Evolutionary conservation across 2,113 vertebrate genomes (phyloP), one percentile per base, ranked within the genome.

Genomic region (Neolamprologus falcicula): DNA sequence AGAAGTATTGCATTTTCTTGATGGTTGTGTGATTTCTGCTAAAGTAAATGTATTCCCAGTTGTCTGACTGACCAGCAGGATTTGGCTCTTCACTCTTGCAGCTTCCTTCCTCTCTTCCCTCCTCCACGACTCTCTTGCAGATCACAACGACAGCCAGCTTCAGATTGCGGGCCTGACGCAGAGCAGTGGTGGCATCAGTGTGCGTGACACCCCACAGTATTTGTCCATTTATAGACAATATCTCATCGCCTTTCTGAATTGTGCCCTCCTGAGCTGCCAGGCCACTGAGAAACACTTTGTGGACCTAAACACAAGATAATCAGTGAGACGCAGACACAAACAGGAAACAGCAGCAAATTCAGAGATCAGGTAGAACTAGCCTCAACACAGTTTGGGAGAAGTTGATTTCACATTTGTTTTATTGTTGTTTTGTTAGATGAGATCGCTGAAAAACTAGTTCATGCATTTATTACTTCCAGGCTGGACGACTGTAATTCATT

Each of bases 211-310:
- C 97, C 82, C 97, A 98, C 31, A 99, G 96, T 1, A 96, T 98
- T 87, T 98, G 98, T 7, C 99, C 98, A 1, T 99, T 99, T 89
- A 99, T 98, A 9, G 99, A 99, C 76, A 99, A 90, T 2, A 99
- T 97, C 93, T 98, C 97, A 1, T 98, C 97, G 63, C 98, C 98
- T 94, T 97, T 98, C 93, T 98, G 96, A 33, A 99, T 98, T 8
- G 98, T 99, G 28, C 98, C 98, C 91, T 99, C 98, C 92, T 98
- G 97, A 82, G 96, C 97, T 2, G 98, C 98, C 90, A 99, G 92
- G 14, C 99, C 98, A 0, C 93, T 96, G 33, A 97, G 96, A 90
- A 99, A 99, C 71, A 99, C 98, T 35, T 94, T 97, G 94, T 99
- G 98, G 37, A 99, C 98, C 99, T 99, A 54, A 45, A 55, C 17